A percentile compares a stretch with the other conserved stretches of the same genome.
phyloP scores from a whole-genome alignment of 1,140 invertebrate genomes.

The Nilaparvata lugens region DNA sequence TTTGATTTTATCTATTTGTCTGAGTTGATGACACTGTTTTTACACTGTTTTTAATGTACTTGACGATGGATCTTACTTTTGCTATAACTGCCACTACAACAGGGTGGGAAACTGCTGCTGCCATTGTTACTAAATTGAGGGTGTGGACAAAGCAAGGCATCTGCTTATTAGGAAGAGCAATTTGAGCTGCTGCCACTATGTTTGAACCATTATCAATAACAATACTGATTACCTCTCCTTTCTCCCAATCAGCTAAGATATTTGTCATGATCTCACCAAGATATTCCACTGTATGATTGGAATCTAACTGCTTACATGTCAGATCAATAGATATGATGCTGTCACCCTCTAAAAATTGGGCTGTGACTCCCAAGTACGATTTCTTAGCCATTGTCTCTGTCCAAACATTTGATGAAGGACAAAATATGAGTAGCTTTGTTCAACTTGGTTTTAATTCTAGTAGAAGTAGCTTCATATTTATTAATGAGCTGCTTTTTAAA shows the following conservation, averaged over 20 bases:
- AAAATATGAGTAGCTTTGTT: neutral
- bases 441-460: neutral
- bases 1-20: neutral
- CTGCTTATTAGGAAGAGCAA: neutral
- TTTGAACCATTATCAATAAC: constrained; percentile 33
- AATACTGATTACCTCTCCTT: constrained; percentile 32
- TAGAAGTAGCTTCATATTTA: constrained; percentile 7
- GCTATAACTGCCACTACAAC: neutral
- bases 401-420: constrained; percentile 1
- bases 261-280: constrained; percentile 28
- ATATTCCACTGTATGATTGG: constrained; percentile 28
- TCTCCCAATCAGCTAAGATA: constrained; percentile 28
- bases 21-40: neutral
- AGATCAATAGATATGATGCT: constrained; percentile 8
- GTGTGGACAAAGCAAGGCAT: constrained; percentile 18
- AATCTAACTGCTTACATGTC: constrained; percentile 15
- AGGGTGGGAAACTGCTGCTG: neutral
- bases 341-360: constrained; percentile 5
- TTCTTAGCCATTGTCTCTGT: constrained; percentile 6
- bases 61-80: neutral
- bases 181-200: constrained; percentile 25
- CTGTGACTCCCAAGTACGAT: constrained; percentile 9
- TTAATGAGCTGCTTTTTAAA: neutral
- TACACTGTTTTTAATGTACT: neutral
- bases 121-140: neutral